Evolutionary conservation across 2,888 invertebrate genomes (phyloP), one percentile per base, ranked within the genome.

Genomic region (Phrixothrix hirtus): DNA sequence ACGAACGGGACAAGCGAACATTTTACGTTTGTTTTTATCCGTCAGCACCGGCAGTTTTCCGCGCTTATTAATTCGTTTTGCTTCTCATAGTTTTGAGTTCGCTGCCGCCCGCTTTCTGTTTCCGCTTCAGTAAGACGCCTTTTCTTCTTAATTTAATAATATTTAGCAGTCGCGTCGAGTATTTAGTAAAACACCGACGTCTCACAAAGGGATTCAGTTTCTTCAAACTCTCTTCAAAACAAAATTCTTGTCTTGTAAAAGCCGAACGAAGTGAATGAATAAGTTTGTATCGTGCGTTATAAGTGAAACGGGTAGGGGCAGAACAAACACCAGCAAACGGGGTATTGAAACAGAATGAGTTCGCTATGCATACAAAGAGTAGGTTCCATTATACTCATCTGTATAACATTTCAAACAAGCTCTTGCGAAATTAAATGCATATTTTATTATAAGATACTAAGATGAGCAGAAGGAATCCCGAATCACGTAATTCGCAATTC

Each of bases 121-220:
- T 68, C 65, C 71, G 68, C 70, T 70, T 62, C 68, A 65, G 63
- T 65, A 59, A 65, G 65, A 63, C 67, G 70, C 67, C 69, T 69
- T 70, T 71, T 69, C 71, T 70, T 69, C 71, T 69, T 72, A 72
- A 72, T 72, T 72, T 69, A 70, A 72, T 72, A 71, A 70, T 69
- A 71, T 72, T 72, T 70, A 70, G 70, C 67, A 68, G 65, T 63
- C 68, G 60, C 64, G 63, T 63, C 67, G 66, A 61, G 65, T 68
- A 68, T 68, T 68, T 70, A 68, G 69, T 66, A 67, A 66, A 65
- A 65, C 67, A 67, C 66, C 64, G 65, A 65, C 67, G 62, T 61
- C 57, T 65, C 62, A 64, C 66, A 65, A 65, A 67, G 65, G 61
- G 59, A 61, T 61, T 55, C 61, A 62, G 61, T 64, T 70, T 68